phyloP scores from a whole-genome alignment of 2,888 invertebrate species.

The Cataglyphis rosenhaueri region DNA sequence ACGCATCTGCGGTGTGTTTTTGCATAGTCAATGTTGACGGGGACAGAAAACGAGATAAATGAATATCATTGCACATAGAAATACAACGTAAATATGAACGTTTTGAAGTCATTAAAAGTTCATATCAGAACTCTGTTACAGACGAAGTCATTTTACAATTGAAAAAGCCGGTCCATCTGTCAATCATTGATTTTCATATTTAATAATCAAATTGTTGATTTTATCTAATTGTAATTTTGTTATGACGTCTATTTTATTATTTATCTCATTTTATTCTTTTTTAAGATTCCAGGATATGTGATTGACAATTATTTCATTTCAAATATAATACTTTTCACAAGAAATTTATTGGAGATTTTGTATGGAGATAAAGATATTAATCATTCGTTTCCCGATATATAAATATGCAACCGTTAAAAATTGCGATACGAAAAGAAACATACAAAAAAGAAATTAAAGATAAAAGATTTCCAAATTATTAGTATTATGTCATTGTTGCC shows the following conservation, averaged over 20 bases:
- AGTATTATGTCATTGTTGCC: not conserved
- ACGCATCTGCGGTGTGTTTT: slow-evolving; percentile 53
- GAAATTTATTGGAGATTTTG: not conserved
- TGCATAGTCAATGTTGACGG: slow-evolving; percentile 32
- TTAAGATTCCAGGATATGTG: not conserved
- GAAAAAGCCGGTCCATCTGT: not conserved
- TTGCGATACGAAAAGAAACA: not conserved
- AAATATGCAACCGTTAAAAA: not conserved
- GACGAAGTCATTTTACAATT: not conserved
- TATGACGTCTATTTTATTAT: not conserved
- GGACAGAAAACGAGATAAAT: slow-evolving; percentile 69
- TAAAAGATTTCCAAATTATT: not conserved
- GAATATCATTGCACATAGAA: slow-evolving; percentile 18
- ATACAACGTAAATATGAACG: not conserved
- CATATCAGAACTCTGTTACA: not conserved
- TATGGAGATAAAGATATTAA: not conserved
- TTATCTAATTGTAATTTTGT: slow-evolving; percentile 9
- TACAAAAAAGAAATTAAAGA: not conserved
- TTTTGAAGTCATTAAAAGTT: not conserved
- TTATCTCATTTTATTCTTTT: not conserved
- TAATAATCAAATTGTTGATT: slow-evolving; percentile 11
- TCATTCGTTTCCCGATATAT: not conserved
- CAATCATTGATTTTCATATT: not conserved
- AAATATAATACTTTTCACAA: not conserved
- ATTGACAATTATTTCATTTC: not conserved